Evolutionary conservation across 2,113 vertebrate species (phyloP).

Genomic region (Bombycilla garrulus): DNA sequence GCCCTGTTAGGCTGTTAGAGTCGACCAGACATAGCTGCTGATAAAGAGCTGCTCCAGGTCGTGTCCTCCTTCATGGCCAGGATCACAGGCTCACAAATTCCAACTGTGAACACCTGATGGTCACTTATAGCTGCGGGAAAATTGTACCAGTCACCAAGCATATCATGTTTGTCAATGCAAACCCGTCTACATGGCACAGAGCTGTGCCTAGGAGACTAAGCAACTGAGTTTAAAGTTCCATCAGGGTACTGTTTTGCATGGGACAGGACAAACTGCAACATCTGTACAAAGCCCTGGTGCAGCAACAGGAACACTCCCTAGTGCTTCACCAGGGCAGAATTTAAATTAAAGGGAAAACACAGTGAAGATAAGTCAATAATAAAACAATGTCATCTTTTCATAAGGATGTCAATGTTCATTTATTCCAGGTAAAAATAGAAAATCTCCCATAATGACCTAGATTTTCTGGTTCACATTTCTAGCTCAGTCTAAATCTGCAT

Average conservation of each 20-base stretch:
- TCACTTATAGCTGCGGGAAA: neutral
- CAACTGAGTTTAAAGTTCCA: neutral
- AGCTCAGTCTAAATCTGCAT: neutral
- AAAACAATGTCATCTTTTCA: neutral
- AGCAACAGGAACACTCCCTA: neutral
- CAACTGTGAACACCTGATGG: neutral
- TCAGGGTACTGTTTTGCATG: neutral
- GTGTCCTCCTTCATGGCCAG: neutral
- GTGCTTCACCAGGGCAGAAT: neutral
- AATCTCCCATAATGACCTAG: neutral
- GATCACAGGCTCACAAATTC: neutral
- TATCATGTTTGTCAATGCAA: neutral
- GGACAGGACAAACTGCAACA: neutral
- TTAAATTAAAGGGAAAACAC: neutral
- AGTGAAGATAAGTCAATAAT: neutral
- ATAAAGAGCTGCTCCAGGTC: neutral
- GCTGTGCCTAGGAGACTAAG: neutral
- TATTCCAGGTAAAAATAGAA: constrained; percentile 14
- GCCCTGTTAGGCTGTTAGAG: neutral
- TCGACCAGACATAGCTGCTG: neutral
- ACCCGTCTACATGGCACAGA: neutral
- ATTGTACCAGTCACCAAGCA: no score
- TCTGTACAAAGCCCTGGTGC: neutral
- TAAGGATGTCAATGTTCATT: neutral
- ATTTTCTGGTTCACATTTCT: neutral